Percentiles rank a stretch among this genome's conserved stretches.
phyloP scores from a whole-genome alignment of 53 echinoderm and acorn worm genomes.

The Patiria pectinifera region DNA sequence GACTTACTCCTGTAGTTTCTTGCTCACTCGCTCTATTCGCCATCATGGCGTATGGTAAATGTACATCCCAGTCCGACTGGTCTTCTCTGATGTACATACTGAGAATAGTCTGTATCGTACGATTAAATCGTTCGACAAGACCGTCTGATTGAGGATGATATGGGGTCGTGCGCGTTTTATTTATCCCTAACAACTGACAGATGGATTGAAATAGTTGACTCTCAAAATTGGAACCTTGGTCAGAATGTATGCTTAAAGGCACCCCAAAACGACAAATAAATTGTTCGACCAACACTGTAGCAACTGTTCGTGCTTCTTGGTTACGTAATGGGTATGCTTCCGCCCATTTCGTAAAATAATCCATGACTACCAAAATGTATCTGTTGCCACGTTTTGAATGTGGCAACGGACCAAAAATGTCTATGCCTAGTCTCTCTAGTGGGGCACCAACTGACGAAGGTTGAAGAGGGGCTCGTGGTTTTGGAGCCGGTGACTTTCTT shows the following conservation, averaged over 20 bases:
- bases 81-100: conserved; percentile 28
- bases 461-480: conserved; percentile 5
- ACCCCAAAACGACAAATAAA: conserved; percentile 57
- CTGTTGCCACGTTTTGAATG: conserved; percentile 12
- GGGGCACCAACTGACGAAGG: conserved; percentile 12
- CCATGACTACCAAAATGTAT: conserved; percentile 38
- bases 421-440: conserved; percentile 9
- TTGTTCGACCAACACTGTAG: conserved; percentile 21
- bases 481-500: conserved; percentile 10
- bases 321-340: conserved; percentile 40
- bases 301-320: conserved; percentile 41
- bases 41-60: conserved; percentile 41
- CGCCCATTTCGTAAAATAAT: conserved; percentile 54
- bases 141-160: conserved; percentile 49
- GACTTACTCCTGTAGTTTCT: conserved; percentile 33
- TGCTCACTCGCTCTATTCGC: conserved; percentile 32
- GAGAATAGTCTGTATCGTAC: conserved; percentile 31
- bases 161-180: conserved; percentile 64
- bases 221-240: conserved; percentile 67
- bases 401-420: conserved; percentile 37
- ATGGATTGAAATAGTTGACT: conserved; percentile 34
- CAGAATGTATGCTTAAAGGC: conserved; percentile 27
- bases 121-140: conserved; percentile 43
- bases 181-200: conserved; percentile 42
- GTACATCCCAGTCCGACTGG: conserved; percentile 52